Base-by-base conservation (phyloP, 2,888 invertebrate species). In the Chymomyza caudatula region DNA sequence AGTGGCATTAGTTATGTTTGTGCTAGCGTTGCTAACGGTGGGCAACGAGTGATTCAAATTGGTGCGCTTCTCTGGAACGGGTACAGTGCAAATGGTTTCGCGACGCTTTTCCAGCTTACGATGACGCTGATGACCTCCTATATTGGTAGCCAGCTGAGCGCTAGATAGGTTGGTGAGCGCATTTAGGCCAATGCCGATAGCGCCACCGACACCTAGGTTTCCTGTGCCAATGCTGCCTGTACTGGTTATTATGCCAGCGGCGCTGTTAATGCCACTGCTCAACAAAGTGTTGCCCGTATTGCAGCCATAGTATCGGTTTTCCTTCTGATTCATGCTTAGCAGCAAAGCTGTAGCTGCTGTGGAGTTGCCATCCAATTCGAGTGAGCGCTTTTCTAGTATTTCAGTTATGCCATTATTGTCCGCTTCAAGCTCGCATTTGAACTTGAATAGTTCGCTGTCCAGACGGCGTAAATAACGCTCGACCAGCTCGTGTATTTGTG, bases 351-450 rank as follows among this genome's bases (percentile, higher is more conserved):
- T 92, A 4, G 92, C 91, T 19, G 94, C 87, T 37, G 94, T 86
- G 1, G 86, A 88, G 47, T 83, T 87, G 20, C 87, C 89, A 90
- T 98, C 98, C 65, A 98, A 91, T 86, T 98, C 98, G 59, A 98
- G 91, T 0, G 98, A 98, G 51, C 98, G 92, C 90, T 97, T 97
- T 91, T 99, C 98, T 73, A 99, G 90, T 56, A 97, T 92, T 91
- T 98, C 98, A 0, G 99, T 99, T 61, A 98, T 98, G 2, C 99
- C 99, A 82, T 98, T 97, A 92, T 98, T 97, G 90, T 99, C 99
- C 0, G 99, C 99, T 91, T 99, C 99, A 67, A 99, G 91, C 91
- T 99, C 99, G 93, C 98, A 97, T 91, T 99, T 99, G 90, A 99
- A 99, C 90, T 99, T 99, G 79, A 97, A 96, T 59, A 98, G 91